Evolutionary conservation across 1,140 invertebrate species (phyloP).

Genomic region (Odontomachus brunneus): DNA sequence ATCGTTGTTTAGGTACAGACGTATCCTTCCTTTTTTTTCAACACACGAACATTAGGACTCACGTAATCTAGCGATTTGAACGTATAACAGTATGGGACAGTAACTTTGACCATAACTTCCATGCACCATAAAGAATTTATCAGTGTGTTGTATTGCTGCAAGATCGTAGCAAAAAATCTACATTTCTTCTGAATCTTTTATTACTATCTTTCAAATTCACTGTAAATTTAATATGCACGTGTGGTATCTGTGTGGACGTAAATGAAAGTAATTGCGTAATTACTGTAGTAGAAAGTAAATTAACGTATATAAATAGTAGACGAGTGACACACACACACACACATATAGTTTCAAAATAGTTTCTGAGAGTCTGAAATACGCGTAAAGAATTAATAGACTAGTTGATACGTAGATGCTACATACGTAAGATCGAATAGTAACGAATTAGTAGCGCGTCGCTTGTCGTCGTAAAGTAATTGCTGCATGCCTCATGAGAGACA

Average conservation of each 20-base stretch:
- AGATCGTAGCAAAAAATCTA: slow-evolving; percentile 18
- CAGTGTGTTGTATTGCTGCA: background rate
- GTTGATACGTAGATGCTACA: slow-evolving; percentile 19
- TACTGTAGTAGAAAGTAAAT: background rate
- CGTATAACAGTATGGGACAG: background rate
- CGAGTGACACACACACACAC: too few relatives aligned
- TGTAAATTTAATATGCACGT: slow-evolving; percentile 33
- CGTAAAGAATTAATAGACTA: slow-evolving; percentile 15
- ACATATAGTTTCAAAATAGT: background rate
- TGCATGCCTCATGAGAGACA: slow-evolving; percentile 25
- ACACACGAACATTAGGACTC: background rate
- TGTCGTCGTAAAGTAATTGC: slow-evolving; percentile 16
- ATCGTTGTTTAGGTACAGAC: slow-evolving; percentile 34
- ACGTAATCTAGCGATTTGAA: slow-evolving; percentile 36
- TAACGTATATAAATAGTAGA: background rate
- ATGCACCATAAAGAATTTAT: slow-evolving; percentile 19
- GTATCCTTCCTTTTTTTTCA: slow-evolving; percentile 11
- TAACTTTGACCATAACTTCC: background rate
- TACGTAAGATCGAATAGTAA: slow-evolving; percentile 3
- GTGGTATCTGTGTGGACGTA: slow-evolving; percentile 4
- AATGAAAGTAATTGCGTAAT: slow-evolving; percentile 34
- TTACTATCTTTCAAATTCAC: background rate
- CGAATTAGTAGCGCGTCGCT: slow-evolving; percentile 29
- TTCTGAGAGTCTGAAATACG: slow-evolving; percentile 2
- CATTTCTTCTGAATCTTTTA: slow-evolving; percentile 3